Evolutionary conservation across 2,113 vertebrate species (phyloP), one percentile per base, ranked within the genome.

Genomic region (Platycercus adscitus): DNA sequence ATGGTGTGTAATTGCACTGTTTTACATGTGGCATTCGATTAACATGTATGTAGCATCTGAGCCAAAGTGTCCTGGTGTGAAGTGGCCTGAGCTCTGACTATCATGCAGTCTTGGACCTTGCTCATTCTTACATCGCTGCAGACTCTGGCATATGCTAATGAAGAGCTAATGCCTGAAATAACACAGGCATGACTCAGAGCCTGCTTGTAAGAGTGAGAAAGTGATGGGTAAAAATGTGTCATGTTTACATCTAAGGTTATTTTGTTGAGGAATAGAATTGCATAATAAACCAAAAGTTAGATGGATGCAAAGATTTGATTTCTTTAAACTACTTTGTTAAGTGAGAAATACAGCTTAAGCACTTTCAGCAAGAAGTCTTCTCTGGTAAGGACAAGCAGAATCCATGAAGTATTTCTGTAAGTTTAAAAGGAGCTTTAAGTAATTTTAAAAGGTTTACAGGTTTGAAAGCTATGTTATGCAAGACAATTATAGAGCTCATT

Each of bases 401-500:
- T 83, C 47, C 9, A 13, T 28, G 26, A 93, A 78, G n/a, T 26
- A 41, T 80, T 87, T 73, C 60, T 77, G 5, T 66, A 66, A 73
- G 49, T 96, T 94, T 86, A 73, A 96, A 91, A 91, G 9, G 1
- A 73, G 55, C 91, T 88, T 88, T 66, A 88, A 95, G 50, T 91
- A 50, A 61, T 90, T 93, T 89, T 73, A 49, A 77, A 91, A 93
- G 47, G 72, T 94, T 88, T 95, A 88, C 76, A 66, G 39, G 46
- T 90, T 93, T 86, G 46, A 94, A 91, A 96, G 63, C 53, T 70
- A 3, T 56, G 35, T 78, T 94, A 39, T 50, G 90, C 37, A 90
- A 86, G 47, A 83, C 64, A 81, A 80, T 95, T 92, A 89, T 23
- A 88, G 88, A 94, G 39, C 76, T 96, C 91, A 91, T 96, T 95